Evolutionary conservation across 2,113 vertebrate genomes (phyloP), one percentile per base, ranked within the genome.

Genomic region (Tachycineta bicolor): DNA sequence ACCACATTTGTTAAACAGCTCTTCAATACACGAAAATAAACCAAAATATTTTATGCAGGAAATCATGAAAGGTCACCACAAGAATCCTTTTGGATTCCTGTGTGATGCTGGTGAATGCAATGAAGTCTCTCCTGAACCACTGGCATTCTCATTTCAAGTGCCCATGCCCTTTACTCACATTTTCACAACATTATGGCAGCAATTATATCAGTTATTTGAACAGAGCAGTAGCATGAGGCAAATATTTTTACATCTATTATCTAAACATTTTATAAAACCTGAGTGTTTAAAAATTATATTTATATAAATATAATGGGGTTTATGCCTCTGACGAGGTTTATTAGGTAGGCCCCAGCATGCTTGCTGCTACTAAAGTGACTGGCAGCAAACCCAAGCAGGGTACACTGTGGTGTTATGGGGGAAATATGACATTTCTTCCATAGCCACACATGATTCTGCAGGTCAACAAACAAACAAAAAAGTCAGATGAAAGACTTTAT

Each of bases 1-100:
- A 0, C 3, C 6, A 8, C 1, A 0, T 39, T 83, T 63, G 7
- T 76, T 82, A 39, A 64, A 79, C 10, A 63, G 62, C 15, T 84
- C 43, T 78, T 67, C 7, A 28, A 29, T n/a, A 34, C 20, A 60
- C 4, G 8, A 74, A 87, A 78, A 80, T 14, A 74, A 41, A 73
- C 6, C 37, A 28, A 43, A 65, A 62, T 29, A 23, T 77, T 91
- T 80, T 46, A 76, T 19, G 11, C 34, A 71, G 68, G 19, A 71
- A 83, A 56, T 33, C 4, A 2, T 33, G 58, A 60, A 20, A 83
- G n/a, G 31, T 28, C 77, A 64, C 55, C 49, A 74, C 33, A 87
- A 55, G 23, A 19, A 90, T 44, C 23, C 15, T 55, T 83, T 58
- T 2, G 5, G n/a, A 85, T 59, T 75, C 29, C 75, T 47, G 22